Percentiles rank a stretch among this genome's conserved stretches.
These are phyloP conservation scores for Perdita meconis DNA, from an alignment of 2,888 invertebrate species.

Conservation along the genomic window DNA sequence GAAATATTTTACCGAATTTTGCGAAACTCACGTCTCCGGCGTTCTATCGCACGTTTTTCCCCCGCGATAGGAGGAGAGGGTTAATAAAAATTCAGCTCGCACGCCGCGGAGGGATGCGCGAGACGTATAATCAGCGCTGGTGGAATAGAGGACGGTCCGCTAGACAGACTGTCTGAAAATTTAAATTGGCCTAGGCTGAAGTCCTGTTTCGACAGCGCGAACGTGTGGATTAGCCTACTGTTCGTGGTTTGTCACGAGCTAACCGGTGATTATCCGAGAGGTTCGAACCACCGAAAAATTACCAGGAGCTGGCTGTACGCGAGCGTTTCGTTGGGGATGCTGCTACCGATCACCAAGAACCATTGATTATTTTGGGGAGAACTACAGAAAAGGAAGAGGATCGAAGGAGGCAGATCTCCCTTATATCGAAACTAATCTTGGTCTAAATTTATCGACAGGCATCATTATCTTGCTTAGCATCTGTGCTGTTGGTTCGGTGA, in stretches of 20 bases:
- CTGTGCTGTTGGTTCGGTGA: too few species aligned
- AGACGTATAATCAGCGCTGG: conserved; percentile 77
- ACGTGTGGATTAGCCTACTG: conserved; percentile 65
- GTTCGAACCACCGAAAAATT: conserved; percentile 81
- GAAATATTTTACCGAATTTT: conserved; percentile 51
- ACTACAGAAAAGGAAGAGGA: too few species aligned
- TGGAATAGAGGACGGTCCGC: conserved; percentile 66
- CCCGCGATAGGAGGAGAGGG: not conserved
- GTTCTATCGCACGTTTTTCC: conserved; percentile 8
- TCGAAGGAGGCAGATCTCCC: too few species aligned
- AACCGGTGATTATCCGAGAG: conserved; percentile 75
- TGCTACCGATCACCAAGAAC: not conserved
- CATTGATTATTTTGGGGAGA: not conserved
- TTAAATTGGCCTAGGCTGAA: conserved; percentile 79
- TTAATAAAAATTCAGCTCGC: conserved; percentile 75
- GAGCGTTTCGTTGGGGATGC: not conserved
- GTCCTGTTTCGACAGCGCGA: conserved; percentile 58
- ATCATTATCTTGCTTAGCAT: too few species aligned
- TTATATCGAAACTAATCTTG: too few species aligned
- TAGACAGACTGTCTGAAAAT: conserved; percentile 74
- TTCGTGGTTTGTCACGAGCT: conserved; percentile 55
- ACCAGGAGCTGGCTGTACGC: conserved; percentile 47
- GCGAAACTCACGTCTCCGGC: conserved; percentile 23
- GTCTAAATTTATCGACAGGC: too few species aligned
- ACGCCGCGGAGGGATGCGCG: conserved; percentile 70